Evolutionary conservation across 2,888 invertebrate species (phyloP).

Genomic region (Petrophora chlorosata): DNA sequence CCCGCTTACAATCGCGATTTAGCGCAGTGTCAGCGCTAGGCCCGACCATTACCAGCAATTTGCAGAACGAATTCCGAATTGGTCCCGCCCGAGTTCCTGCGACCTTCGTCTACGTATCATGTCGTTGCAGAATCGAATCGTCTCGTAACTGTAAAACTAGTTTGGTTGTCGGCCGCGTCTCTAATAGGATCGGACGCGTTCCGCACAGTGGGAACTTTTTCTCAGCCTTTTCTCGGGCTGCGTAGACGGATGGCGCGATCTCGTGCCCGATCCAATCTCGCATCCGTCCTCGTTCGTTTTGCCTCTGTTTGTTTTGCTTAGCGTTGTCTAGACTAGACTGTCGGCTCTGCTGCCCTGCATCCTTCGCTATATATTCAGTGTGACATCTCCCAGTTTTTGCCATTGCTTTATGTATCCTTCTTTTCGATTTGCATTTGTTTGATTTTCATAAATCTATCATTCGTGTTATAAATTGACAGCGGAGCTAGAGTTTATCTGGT

Average conservation of each 20-base stretch:
- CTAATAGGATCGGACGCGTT: constrained; percentile 71
- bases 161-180: constrained; percentile 66
- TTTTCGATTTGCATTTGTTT: constrained; percentile 17
- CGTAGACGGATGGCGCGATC: constrained; percentile 39
- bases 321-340: constrained; percentile 24
- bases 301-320: constrained; percentile 34
- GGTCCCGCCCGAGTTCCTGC: constrained; percentile 65
- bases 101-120: constrained; percentile 72
- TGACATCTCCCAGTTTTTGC: constrained; percentile 21
- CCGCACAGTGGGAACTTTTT: constrained; percentile 52
- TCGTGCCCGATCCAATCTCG: constrained; percentile 40
- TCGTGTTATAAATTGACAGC: constrained; percentile 5
- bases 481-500: constrained; percentile 4
- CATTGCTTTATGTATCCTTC: constrained; percentile 20
- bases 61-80: constrained; percentile 66
- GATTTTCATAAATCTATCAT: constrained; percentile 17
- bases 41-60: constrained; percentile 43
- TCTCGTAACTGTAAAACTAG: constrained; percentile 78
- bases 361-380: constrained; percentile 18
- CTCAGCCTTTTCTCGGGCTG: constrained; percentile 62
- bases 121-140: constrained; percentile 71
- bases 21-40: constrained; percentile 31
- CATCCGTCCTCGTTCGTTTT: constrained; percentile 40
- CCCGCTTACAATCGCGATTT: constrained; percentile 30
- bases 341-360: constrained; percentile 33